Evolutionary conservation across 2,888 invertebrate genomes (phyloP), one percentile per base, ranked within the genome.

Genomic region (Parnassius smintheus): DNA sequence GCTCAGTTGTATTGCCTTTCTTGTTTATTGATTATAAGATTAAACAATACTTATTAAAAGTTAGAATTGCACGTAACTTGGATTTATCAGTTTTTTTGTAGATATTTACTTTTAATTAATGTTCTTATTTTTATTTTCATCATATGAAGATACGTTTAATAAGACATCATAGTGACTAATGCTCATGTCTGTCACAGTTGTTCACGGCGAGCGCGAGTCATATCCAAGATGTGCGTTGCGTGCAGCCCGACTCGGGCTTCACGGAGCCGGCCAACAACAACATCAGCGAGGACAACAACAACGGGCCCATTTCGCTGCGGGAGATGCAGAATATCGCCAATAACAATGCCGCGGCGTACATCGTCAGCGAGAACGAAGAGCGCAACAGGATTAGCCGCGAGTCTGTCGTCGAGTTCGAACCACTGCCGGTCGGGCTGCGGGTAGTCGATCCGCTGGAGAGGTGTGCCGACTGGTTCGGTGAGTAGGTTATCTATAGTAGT

Each of bases 291-390:
- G 92, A 92, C 80, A 93, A 93, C 81, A 93, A 93, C 83, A 93
- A 93, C 73, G 92, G 92, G 0, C 92, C 92, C 44, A 92, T 93
- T 68, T 93, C 93, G 18, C 78, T 91, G 60, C 88, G 92, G 25
- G 92, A 93, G 78, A 87, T 93, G 88, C 92, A 93, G 81, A 93
- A 93, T 80, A 93, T 93, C 71, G 92, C 91, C 66, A 93, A 93
- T 78, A 93, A 93, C 78, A 93, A 93, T 70, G 92, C 92, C 0
- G 82, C 87, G 0, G 90, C 86, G 12, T 93, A 92, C 78, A 92
- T 93, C 72, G 82, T 85, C 68, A 92, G 91, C 71, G 92, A 91
- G 71, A 91, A 91, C 65, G 92, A 92, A 68, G 88, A 91, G 75
- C 71, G 89, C 69, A 89, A 90, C 69, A 75, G 86, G 60, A 79